These are phyloP conservation scores for Eurystomus gularis DNA, from an alignment of 2,113 vertebrate genomes.

Conservation along the genomic window DNA sequence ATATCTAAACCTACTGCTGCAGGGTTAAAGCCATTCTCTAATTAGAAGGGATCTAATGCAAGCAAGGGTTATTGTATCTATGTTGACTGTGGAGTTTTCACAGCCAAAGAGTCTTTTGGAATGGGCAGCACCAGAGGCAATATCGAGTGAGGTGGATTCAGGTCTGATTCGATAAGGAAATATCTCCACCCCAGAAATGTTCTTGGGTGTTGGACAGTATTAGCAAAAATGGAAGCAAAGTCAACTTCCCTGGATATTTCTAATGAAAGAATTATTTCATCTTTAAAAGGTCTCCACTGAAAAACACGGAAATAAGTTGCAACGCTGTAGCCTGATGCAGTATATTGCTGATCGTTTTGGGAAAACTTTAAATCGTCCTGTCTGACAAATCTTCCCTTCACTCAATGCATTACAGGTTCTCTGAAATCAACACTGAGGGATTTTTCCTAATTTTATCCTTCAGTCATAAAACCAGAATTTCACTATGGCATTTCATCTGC, in stretches of 20 bases:
- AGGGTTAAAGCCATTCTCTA: neutral
- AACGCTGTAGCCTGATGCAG: neutral
- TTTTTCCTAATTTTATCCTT: neutral
- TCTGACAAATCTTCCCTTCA: neutral
- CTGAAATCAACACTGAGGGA: neutral
- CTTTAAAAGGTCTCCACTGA: neutral
- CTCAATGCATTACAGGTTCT: neutral
- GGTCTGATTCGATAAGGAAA: neutral
- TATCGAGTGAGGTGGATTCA: neutral
- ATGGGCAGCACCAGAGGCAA: neutral
- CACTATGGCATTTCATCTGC: neutral
- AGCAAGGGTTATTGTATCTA: neutral
- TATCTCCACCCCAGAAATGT: neutral
- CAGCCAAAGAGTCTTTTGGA: neutral
- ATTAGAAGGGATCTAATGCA: constrained; percentile 22
- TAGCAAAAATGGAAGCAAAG: constrained; percentile 8
- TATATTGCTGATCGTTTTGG: neutral
- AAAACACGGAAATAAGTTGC: neutral
- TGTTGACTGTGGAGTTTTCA: constrained; percentile 31
- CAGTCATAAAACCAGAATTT: neutral
- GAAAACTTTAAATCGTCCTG: neutral
- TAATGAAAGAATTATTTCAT: neutral
- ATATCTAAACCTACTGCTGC: neutral
- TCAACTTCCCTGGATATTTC: neutral
- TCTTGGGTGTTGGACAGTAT: neutral